These are phyloP conservation scores for Melipona beecheii DNA, from an alignment of 2,888 invertebrate genomes.

Conservation along the genomic window DNA sequence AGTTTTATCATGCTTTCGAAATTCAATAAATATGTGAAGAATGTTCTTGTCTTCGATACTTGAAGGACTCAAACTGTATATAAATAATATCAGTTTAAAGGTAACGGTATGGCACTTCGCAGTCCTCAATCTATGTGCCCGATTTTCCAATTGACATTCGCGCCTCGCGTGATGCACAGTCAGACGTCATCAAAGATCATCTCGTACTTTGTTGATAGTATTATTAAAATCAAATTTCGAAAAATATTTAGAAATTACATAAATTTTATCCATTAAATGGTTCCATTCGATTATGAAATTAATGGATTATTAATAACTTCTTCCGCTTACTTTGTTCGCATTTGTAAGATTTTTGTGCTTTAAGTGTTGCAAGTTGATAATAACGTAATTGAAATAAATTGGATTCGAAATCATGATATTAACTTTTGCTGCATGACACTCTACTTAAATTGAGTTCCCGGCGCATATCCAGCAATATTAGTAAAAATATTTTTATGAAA, in stretches of 20 bases:
- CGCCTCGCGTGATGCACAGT: conserved; percentile 48
- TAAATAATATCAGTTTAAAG: conserved; percentile 62
- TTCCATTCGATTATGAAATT: background rate
- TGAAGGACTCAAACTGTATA: conserved; percentile 51
- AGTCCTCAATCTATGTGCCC: conserved; percentile 75
- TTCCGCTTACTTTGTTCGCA: background rate
- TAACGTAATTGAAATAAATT: conserved; percentile 19
- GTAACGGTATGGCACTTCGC: conserved; percentile 49
- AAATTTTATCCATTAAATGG: background rate
- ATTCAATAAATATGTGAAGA: conserved; percentile 27
- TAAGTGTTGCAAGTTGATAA: background rate
- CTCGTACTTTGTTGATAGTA: conserved; percentile 1
- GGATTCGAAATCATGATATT: conserved; percentile 11
- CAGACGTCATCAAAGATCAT: conserved; percentile 50
- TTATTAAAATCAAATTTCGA: background rate
- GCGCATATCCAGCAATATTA: background rate
- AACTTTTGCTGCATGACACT: background rate
- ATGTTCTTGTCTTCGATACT: conserved; percentile 43
- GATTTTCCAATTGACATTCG: conserved; percentile 82
- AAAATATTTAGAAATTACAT: background rate
- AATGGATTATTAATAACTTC: background rate
- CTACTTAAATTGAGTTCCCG: background rate
- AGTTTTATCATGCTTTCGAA: conserved; percentile 20
- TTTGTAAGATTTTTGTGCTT: background rate
- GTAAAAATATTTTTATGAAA: background rate